Conservation (phyloP, 1,140 invertebrate species). For the Triops cancriformis region DNA sequence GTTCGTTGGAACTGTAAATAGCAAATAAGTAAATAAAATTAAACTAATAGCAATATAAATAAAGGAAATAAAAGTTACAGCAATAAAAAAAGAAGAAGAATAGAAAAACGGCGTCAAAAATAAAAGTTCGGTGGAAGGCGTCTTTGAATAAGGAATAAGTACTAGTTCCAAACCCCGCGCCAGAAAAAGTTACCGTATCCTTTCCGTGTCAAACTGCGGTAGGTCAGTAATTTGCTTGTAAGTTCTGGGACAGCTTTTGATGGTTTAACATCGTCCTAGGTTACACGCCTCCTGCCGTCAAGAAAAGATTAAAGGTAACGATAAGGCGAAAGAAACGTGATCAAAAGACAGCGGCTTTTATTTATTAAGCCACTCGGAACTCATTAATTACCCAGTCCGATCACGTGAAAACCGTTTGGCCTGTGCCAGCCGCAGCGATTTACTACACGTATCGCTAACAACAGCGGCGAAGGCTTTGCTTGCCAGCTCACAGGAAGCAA, state of each 20-base stretch:
- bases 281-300: not conserved
- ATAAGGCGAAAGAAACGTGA: not conserved
- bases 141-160: not conserved
- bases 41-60: no score
- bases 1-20: no score
- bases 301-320: not conserved
- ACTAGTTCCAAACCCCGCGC: not conserved
- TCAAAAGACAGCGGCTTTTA: not conserved
- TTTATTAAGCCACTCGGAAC: not conserved
- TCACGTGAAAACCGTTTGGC: not conserved
- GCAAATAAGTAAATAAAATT: no score
- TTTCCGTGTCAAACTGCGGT: not conserved
- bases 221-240: not conserved
- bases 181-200: not conserved
- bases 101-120: no score
- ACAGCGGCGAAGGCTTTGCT: not conserved
- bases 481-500: not conserved
- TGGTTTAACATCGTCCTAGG: not conserved
- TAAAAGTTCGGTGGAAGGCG: not conserved
- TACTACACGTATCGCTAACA: not conserved
- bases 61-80: no score
- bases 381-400: conserved; percentile 7
- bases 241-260: not conserved
- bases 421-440: not conserved
- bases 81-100: no score